Base-by-base conservation (phyloP, 37 sponge, comb jelly and placozoan genomes). In the Diacarnus erythraeanus region DNA sequence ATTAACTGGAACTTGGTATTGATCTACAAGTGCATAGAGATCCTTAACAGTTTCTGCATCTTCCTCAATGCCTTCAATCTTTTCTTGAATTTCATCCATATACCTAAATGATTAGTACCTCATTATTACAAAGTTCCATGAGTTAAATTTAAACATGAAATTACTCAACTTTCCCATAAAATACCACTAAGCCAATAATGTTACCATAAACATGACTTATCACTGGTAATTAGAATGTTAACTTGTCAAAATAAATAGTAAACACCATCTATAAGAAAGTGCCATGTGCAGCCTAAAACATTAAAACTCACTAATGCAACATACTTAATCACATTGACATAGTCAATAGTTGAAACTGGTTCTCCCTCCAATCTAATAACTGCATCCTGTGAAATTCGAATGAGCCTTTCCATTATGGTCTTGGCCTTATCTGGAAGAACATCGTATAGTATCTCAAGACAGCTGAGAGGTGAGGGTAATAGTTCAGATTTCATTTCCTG, bases 21-120 rank as follows among this genome's bases (percentile, higher is more conserved):
- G 88, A 22, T 98, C 94, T 2, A 98, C 82, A 33, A 98, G 78
- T 10, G 93, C 94, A 76, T 95, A 98, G 78, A 98, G 77, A 27
- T 90, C 96, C 56, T 80, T 87, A 57, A 95, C 90, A 18, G 84
- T 84, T 5, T 64, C 70, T 9, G 88, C 69, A 18, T 98, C 96
- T 12, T 90, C 83, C 38, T 98, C 99, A 18, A 93, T 56, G 25
- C 68, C 71, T 38, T 86, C 83, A n/a, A 90, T 86, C 66, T 86
- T 70, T 36, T 82, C 83, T 42, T 78, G 83, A 27, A 96, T 88
- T 82, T 93, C 83, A 41, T 96, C 92, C 69, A 94, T 75, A 83
- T 84, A 94, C 31, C 90, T 86, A 29, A 25, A 39, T 6, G 22
- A 71, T 58, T 51, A 56, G 23, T 30, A 4, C 43, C 59, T 59